Percentiles rank a stretch among this genome's conserved stretches.
phyloP scores from a whole-genome alignment of 2,113 vertebrate species.

The Illadopsis cleaveri region DNA sequence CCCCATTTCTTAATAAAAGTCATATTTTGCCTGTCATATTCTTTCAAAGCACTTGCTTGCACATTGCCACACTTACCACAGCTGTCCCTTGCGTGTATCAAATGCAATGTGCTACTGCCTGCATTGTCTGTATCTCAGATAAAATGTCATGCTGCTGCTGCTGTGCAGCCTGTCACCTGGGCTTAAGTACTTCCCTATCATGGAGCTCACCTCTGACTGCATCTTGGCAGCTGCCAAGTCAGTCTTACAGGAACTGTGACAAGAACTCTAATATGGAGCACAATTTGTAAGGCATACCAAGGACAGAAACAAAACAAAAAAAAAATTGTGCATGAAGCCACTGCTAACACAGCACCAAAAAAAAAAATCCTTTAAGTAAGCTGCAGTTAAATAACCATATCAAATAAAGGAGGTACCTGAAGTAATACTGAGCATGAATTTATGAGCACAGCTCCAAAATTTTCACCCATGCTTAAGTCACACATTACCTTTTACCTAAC shows the following conservation, averaged over 20 bases:
- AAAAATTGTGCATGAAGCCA: background rate
- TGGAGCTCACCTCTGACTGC: conserved; percentile 48
- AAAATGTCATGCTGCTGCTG: conserved; percentile 26
- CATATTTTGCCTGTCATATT: conserved; percentile 43
- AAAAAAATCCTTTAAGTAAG: background rate
- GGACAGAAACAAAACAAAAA: background rate
- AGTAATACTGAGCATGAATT: background rate
- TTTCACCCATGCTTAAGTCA: background rate
- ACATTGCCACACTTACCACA: background rate
- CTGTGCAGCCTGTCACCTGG: conserved; percentile 37
- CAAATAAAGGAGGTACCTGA: background rate
- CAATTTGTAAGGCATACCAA: conserved; percentile 31
- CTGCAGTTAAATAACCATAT: background rate
- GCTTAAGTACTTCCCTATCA: conserved; percentile 45
- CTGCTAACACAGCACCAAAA: background rate
- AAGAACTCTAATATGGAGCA: conserved; percentile 7
- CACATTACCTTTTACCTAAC: background rate
- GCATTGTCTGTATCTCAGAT: conserved; percentile 18
- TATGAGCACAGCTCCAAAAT: background rate
- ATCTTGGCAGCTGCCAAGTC: conserved; percentile 60
- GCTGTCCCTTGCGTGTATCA: conserved; percentile 15
- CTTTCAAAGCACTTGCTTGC: conserved; percentile 9
- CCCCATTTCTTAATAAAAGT: conserved; percentile 4
- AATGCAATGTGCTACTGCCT: conserved; percentile 27
- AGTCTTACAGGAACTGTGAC: conserved; percentile 12